phyloP scores from a whole-genome alignment of 2,797 vertebrate genomes.

The Etheostoma perlongum region DNA sequence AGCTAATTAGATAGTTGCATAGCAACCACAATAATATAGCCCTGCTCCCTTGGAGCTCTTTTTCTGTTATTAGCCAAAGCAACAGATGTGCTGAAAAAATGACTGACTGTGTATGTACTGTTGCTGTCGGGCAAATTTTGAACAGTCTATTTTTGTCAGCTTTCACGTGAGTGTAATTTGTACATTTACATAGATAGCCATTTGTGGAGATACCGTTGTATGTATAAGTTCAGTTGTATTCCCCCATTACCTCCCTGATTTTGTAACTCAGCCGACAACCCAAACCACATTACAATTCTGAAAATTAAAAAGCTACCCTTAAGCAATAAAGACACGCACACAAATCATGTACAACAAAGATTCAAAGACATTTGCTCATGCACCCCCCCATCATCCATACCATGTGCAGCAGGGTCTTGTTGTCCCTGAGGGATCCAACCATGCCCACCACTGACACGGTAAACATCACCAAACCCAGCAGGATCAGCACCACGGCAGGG shows the following conservation, averaged over 20 bases:
- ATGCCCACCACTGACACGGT: conserved; percentile 90
- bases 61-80: conserved; percentile 21
- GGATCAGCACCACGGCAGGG: conserved; percentile 90
- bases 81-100: conserved; percentile 29
- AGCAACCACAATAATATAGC: conserved; percentile 29
- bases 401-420: conserved; percentile 89
- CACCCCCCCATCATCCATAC: conserved; percentile 71
- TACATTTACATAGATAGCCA: not conserved
- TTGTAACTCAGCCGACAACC: not conserved
- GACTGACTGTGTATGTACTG: not conserved
- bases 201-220: not conserved
- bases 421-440: conserved; percentile 93
- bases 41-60: conserved; percentile 12
- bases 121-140: conserved; percentile 17
- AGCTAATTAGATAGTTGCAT: conserved; percentile 44
- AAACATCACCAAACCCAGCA: conserved; percentile 92
- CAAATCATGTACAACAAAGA: not conserved
- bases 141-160: not conserved
- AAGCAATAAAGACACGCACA: not conserved
- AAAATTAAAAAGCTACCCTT: not conserved
- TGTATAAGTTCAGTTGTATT: not conserved
- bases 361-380: not conserved
- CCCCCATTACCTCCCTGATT: not conserved
- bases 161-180: not conserved
- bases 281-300: not conserved